Evolutionary conservation across 23 tunicate species (phyloP).

Genomic region (Ciona savignyi): DNA sequence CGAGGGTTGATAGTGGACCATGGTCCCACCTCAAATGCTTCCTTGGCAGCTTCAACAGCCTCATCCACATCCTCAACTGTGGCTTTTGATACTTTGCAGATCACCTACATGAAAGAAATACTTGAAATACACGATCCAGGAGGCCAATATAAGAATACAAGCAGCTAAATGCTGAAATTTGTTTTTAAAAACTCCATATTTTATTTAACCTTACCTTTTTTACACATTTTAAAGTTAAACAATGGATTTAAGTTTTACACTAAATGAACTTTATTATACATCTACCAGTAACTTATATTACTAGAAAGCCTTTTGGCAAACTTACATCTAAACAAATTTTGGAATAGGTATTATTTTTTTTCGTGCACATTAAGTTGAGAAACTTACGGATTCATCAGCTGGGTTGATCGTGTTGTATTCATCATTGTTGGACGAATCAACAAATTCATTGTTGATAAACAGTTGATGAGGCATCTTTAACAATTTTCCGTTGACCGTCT

Average conservation of each 20-base stretch:
- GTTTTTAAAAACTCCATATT: too few species aligned
- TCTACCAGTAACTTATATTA: too few species aligned
- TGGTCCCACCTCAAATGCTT: conserved; percentile 80
- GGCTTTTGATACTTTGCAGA: conserved; percentile 94
- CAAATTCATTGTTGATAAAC: conserved; percentile 87
- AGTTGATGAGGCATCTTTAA: conserved; percentile 92
- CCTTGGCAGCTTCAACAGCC: conserved; percentile 93
- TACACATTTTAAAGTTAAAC: too few species aligned
- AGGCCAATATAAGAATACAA: background rate
- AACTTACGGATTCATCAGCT: conserved; percentile 89
- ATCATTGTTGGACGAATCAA: conserved; percentile 76
- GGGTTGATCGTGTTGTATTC: conserved; percentile 91
- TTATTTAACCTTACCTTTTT: too few species aligned
- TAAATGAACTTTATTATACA: too few species aligned
- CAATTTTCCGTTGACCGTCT: conserved; percentile 57
- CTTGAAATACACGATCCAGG: background rate
- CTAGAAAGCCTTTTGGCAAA: too few species aligned
- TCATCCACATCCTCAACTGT: conserved; percentile 95
- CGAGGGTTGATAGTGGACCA: conserved; percentile 86
- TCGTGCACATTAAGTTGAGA: background rate
- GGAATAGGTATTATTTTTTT: too few species aligned
- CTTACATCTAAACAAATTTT: too few species aligned
- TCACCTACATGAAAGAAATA: conserved; percentile 27
- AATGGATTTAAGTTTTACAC: too few species aligned
- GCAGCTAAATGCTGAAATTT: too few species aligned